phyloP scores from a whole-genome alignment of 2,797 vertebrate genomes.

The Coranthus polyacanthus region DNA sequence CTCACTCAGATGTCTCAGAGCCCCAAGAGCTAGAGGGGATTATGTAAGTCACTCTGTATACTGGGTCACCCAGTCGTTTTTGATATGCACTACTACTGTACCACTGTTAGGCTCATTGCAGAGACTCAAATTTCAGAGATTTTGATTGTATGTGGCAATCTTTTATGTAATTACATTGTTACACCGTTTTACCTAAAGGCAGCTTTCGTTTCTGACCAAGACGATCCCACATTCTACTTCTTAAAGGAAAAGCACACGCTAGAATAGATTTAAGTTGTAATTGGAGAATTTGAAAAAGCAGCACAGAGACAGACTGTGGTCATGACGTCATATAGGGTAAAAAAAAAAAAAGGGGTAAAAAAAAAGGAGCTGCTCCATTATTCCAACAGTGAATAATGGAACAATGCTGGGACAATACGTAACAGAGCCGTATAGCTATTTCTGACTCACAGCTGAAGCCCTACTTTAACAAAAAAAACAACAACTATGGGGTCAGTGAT shows the following conservation, averaged over 20 bases:
- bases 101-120: constrained; percentile 21
- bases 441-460: constrained; percentile 3
- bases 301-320: not conserved
- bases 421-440: constrained; percentile 4
- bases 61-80: constrained; percentile 78
- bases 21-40: constrained; percentile 67
- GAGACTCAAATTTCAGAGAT: constrained; percentile 21
- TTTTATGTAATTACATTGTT: too few relatives aligned
- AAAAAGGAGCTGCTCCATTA: constrained; percentile 3
- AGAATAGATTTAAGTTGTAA: too few relatives aligned
- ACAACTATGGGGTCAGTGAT: not conserved
- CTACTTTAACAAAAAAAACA: constrained; percentile 14
- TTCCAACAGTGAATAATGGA: constrained; percentile 8
- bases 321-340: constrained; percentile 2
- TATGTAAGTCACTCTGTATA: constrained; percentile 79
- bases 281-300: too few relatives aligned
- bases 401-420: not conserved
- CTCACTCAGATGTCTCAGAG: constrained; percentile 72
- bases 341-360: not conserved
- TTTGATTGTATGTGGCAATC: not conserved
- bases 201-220: constrained; percentile 8
- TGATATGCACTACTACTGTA: constrained; percentile 60
- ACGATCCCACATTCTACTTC: constrained; percentile 19
- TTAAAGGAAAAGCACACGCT: constrained; percentile 3
- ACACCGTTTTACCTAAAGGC: not conserved